A percentile compares a stretch with the other conserved stretches of the same genome.
Evolutionary conservation across 2,888 invertebrate genomes (phyloP).

Genomic region (Laothoe populi): DNA sequence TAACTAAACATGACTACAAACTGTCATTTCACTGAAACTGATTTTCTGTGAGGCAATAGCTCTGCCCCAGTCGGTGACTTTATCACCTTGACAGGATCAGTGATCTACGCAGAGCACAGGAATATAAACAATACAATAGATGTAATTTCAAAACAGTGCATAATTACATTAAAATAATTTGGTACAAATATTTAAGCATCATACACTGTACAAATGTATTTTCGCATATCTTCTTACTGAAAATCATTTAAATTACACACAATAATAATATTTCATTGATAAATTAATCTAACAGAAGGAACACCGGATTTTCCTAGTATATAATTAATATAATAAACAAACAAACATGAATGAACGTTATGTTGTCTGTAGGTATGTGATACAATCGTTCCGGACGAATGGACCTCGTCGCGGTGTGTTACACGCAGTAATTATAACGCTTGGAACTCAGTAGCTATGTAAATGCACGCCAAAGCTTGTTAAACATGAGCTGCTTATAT

Average conservation of each 20-base stretch:
- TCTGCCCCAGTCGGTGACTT: no score
- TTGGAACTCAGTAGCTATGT: constrained; percentile 30
- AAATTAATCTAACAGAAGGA: background rate
- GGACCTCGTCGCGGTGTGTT: constrained; percentile 47
- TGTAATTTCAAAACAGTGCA: no score
- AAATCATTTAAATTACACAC: no score
- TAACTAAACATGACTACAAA: no score
- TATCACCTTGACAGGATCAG: no score
- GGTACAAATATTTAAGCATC: no score
- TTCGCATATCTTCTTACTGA: background rate
- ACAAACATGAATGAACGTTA: constrained; percentile 36
- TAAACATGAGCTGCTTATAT: background rate
- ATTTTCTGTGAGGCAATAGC: no score
- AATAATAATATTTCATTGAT: background rate
- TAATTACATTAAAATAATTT: no score
- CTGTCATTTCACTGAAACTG: no score
- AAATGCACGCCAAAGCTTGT: constrained; percentile 1
- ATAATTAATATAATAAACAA: background rate
- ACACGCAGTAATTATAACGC: constrained; percentile 49
- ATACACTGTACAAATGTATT: background rate
- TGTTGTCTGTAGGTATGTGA: constrained; percentile 34
- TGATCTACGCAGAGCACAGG: no score
- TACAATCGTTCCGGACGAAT: constrained; percentile 46
- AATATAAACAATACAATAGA: no score
- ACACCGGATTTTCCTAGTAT: constrained; percentile 7